Base-by-base conservation (phyloP, 2,113 vertebrate species). In the Pithys albifrons region DNA sequence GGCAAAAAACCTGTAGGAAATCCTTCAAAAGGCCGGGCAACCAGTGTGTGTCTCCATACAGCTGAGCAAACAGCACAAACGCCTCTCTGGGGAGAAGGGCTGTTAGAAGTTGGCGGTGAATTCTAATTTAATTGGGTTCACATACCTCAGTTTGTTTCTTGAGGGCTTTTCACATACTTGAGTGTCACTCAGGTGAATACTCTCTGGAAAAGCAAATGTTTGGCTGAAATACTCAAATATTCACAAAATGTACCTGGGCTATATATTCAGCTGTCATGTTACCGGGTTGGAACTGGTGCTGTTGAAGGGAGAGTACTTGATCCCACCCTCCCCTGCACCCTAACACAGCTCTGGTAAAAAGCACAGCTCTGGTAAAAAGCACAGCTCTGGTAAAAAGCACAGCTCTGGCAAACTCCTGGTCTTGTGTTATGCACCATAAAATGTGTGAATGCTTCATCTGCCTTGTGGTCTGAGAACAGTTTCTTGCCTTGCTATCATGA, bases 111-210 rank as follows among this genome's bases (percentile, higher is more conserved):
- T 19, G 5, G 69, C 2, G 1, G 33, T 70, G 61, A 93, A 86
- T 81, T 91, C 80, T 35, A 57, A 4, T 96, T 96, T 91, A 90
- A 90, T 88, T 88, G 48, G 45, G 41, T 78, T 92, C 4, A 2
- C 79, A 59, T 57, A 75, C 69, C 66, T 57, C 35, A 17, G 35
- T 86, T 95, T 91, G 57, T 91, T 96, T 94, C 91, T 88, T 78
- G 57, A 95, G 61, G 54, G 76, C 41, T 88, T 96, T 95, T 91
- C 70, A 87, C 25, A 5, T 52, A 49, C 52, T 81, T 80, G 31
- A 59, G 39, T 78, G 92, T 93, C 88, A 84, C 48, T 79, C 61
- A 85, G 57, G 76, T 89, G 93, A 93, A 93, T 31, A 19, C 29
- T 84, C 31, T 67, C 43, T 0, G 1, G 73, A 71, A 94, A 93